These are phyloP conservation scores for Hydra vulgaris DNA, from an alignment of 30 jellyfish, hydroid and myxozoan species.

Conservation along the genomic window DNA sequence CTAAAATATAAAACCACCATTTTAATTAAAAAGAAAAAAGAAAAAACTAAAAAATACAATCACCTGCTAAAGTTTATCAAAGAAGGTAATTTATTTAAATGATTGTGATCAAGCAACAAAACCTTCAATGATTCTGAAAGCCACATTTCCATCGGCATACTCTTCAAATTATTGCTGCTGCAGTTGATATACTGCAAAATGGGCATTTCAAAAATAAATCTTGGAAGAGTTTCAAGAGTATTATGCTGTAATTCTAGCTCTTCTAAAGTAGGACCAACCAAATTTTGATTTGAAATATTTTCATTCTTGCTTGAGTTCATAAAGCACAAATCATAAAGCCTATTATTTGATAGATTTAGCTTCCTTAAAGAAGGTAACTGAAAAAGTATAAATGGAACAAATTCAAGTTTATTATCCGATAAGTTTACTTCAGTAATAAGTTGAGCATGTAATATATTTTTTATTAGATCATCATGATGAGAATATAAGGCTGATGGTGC, in stretches of 20 bases:
- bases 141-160: constrained; percentile 80
- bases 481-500: constrained; percentile 26
- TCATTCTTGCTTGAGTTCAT: too few relatives aligned
- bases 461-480: neutral
- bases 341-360: constrained; percentile 59
- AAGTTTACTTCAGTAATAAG: constrained; percentile 53
- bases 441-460: constrained; percentile 7
- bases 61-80: neutral
- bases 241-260: constrained; percentile 53
- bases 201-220: constrained; percentile 48
- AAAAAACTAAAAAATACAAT: too few relatives aligned
- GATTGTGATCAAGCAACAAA: constrained; percentile 35
- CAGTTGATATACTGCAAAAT: constrained; percentile 24
- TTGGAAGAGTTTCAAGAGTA: constrained; percentile 38
- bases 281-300: too few relatives aligned
- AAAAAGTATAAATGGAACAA: constrained; percentile 52
- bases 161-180: constrained; percentile 29
- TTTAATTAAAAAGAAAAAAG: too few relatives aligned
- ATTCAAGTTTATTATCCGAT: constrained; percentile 37
- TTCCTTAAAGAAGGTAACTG: constrained; percentile 57
- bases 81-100: constrained; percentile 42
- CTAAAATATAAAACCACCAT: too few relatives aligned
- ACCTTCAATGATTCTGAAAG: constrained; percentile 50
- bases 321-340: constrained; percentile 14
- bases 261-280: constrained; percentile 69